phyloP scores from a whole-genome alignment of 1,140 invertebrate species.

The Drosophila subpulchrella region DNA sequence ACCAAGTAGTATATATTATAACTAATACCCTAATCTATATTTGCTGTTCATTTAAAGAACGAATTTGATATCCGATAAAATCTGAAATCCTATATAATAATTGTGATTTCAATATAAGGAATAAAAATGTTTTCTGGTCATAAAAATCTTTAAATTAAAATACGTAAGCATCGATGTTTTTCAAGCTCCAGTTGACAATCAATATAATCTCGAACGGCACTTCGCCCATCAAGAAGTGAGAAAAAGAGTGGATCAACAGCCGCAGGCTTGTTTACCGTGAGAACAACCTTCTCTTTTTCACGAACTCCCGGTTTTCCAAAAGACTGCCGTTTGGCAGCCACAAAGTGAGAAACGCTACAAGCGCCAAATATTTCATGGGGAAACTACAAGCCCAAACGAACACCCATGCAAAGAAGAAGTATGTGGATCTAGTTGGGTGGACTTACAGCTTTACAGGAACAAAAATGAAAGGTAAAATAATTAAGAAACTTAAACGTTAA shows the following conservation, averaged over 20 bases:
- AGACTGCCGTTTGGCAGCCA: slow-evolving; percentile 26
- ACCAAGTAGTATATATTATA: too few relatives aligned
- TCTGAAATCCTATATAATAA: too few relatives aligned
- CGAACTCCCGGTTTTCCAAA: slow-evolving; percentile 7
- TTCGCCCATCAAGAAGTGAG: slow-evolving; percentile 2
- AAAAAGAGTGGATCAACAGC: slow-evolving; percentile 21
- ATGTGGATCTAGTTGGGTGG: slow-evolving; percentile 8
- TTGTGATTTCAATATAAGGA: too few relatives aligned
- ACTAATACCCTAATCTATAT: too few relatives aligned
- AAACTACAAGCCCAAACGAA: slow-evolving; percentile 39
- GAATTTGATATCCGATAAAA: too few relatives aligned
- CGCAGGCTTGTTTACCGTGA: slow-evolving; percentile 50
- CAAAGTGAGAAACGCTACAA: slow-evolving; percentile 74
- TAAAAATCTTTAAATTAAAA: too few relatives aligned
- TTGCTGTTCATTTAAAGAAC: too few relatives aligned
- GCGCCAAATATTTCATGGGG: slow-evolving; percentile 74
- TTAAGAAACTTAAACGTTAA: too few relatives aligned
- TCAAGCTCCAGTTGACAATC: slow-evolving; percentile 4
- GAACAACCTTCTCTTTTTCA: slow-evolving; percentile 18
- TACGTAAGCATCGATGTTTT: background rate
- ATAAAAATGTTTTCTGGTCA: too few relatives aligned
- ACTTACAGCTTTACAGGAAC: slow-evolving; percentile 4
- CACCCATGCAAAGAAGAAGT: slow-evolving; percentile 5
- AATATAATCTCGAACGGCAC: background rate
- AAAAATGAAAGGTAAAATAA: background rate